Base-by-base conservation (phyloP, 1,140 invertebrate genomes). In the Drosophila sulfurigaster region DNA sequence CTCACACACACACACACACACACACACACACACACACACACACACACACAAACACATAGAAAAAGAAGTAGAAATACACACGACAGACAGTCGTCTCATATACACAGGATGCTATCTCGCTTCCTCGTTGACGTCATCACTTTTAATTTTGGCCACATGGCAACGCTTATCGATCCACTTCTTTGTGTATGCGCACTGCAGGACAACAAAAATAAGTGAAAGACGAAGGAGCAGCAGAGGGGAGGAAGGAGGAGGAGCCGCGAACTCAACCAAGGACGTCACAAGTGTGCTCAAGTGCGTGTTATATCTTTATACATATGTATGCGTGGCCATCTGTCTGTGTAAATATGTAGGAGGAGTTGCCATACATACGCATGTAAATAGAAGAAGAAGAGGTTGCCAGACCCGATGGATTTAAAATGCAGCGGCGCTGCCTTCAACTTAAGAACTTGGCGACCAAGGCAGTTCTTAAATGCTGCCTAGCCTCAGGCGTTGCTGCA, bases 51-150 rank as follows among this genome's bases (percentile, higher is more conserved):
- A n/a, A 69, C 25, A 30, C 56, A 51, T n/a, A 25, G 20, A 0
- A 25, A 25, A 25, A 4, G 0, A 25, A 25, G 20, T 25, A 25
- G 20, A 25, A 56, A 1, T 28, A 46, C 48, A 38, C 35, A 38
- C 11, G 11, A 38, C n/a, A 46, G 6, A 15, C 15, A 38, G 35
- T 38, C 7, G 15, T 20, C 46, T 48, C 46, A 48, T 7, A 8
- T 15, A 63, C 2, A 62, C 7, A 28, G 38, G 35, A 71, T 66
- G 35, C 74, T 38, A 28, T 89, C 85, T 89, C 83, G 66, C 80
- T 89, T 83, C 54, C 78, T 68, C 79, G 78, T 88, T 88, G 83
- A 88, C 83, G 83, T 88, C 83, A 88, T 77, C 67, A 74, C 77
- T 81, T 83, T 71, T 83, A 80, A 78, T 83, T 89, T 74, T 56